phyloP scores from a whole-genome alignment of 2,888 invertebrate species.

The Dasysyrphus albostriatus region DNA sequence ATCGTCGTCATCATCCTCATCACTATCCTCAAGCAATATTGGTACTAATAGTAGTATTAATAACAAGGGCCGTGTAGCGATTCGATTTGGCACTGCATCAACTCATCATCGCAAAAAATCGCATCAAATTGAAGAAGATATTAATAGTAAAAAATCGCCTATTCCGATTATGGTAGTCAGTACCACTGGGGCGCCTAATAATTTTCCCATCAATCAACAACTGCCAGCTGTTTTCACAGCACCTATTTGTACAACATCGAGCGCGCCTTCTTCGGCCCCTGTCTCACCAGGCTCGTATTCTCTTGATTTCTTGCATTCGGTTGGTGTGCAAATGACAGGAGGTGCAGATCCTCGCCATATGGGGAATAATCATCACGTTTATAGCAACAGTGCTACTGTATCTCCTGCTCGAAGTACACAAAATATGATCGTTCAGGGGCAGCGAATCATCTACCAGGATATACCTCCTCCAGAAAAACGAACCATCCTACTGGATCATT shows the following conservation, averaged over 20 bases:
- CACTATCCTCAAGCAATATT: conserved; percentile 28
- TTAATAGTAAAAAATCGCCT: conserved; percentile 54
- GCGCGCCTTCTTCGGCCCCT: conserved; percentile 63
- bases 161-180: conserved; percentile 51
- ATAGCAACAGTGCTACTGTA: conserved; percentile 63
- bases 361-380: conserved; percentile 33
- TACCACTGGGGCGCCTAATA: conserved; percentile 9
- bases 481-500: conserved; percentile 33
- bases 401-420: conserved; percentile 50
- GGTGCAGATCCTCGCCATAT: conserved; percentile 61
- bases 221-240: conserved; percentile 60
- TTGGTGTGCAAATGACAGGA: conserved; percentile 79
- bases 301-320: conserved; percentile 80
- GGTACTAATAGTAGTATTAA: conserved; percentile 54
- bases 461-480: conserved; percentile 64
- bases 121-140: conserved; percentile 50
- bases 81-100: conserved; percentile 47
- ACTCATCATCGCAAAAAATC: conserved; percentile 61
- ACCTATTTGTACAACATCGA: conserved; percentile 49
- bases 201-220: conserved; percentile 45
- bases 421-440: conserved; percentile 50
- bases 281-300: conserved; percentile 78
- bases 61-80: conserved; percentile 50
- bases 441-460: conserved; percentile 59
- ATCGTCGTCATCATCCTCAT: conserved; percentile 52